phyloP scores from a whole-genome alignment of 2,888 invertebrate species.

The Sepioteuthis lessoniana region DNA sequence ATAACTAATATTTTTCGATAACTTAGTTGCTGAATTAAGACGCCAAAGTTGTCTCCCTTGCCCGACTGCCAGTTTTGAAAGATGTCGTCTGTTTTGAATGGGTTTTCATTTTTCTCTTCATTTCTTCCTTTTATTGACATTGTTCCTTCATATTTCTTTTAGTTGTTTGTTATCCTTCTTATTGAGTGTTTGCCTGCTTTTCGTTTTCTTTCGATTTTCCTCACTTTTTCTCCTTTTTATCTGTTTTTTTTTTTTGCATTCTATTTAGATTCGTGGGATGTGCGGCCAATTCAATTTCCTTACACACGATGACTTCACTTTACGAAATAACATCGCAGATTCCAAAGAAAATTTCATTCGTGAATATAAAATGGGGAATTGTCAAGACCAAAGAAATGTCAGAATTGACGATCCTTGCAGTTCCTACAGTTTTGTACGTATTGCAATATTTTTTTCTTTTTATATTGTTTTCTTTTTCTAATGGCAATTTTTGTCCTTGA shows the following conservation, averaged over 20 bases:
- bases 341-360: not conserved
- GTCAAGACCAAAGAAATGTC: not conserved
- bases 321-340: not conserved
- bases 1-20: not conserved
- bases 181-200: not conserved
- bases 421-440: slow-evolving; percentile 43
- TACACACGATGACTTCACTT: slow-evolving; percentile 8
- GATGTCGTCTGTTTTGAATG: no score
- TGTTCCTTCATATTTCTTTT: no score
- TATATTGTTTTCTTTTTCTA: not conserved
- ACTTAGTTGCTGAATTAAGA: no score
- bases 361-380: not conserved
- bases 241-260: not conserved
- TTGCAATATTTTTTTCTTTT: not conserved
- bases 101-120: no score
- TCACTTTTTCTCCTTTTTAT: not conserved
- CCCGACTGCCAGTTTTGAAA: no score
- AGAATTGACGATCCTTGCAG: not conserved
- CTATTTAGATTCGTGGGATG: slow-evolving; percentile 35
- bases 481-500: not conserved
- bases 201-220: not conserved
- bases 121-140: no score
- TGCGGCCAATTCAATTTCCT: slow-evolving; percentile 35
- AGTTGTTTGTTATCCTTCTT: no score
- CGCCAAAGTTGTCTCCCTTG: no score